Base-by-base conservation (phyloP, 2,797 vertebrate species). In the Gephyroberyx darwinii region DNA sequence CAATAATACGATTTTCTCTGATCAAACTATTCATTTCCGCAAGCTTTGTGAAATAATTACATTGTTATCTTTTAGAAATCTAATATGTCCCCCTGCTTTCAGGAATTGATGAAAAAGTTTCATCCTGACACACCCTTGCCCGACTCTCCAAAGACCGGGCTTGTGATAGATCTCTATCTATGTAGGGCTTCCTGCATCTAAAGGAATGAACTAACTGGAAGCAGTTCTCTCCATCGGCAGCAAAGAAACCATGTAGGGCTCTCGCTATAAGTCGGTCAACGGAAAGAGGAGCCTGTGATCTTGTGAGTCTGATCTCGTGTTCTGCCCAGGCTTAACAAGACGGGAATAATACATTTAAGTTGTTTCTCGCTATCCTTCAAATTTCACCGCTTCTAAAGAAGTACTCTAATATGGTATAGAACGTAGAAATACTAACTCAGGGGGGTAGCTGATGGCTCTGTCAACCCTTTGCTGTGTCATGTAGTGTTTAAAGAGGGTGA, bases 381-480 rank as follows among this genome's bases (percentile, higher is more conserved):
- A 79, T 75, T 67, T 81, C 39, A 74, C 37, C 20, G 17, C 64
- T 62, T 83, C 75, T 64, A 31, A 71, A 69, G 67, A 82, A 52
- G 61, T 72, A 76, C 65, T 83, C 8, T 39, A n/a, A 17, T 60
- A 60, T 57, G 60, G 26, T 26, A 26, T 2, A 26, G 26, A 72
- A 57, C 35, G 67, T 78, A 82, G 45, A 84, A 77, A 77, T 83
- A 79, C 82, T 86, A 90, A 90, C 90, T 93, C 92, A 92, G 92
- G 92, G 92, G 91, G 92, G 90, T 91, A 91, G 91, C 92, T 92
- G 91, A 88, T 84, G 88, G 89, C 90, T 93, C 91, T 90, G 88
- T 89, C 85, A 87, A 89, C 88, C 83, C 84, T 90, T 92, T 82
- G 64, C 75, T 88, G 85, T 89, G 85, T 83, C 83, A 76, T 77